Percentiles rank a stretch among this genome's conserved stretches.
Evolutionary conservation across 2,113 vertebrate genomes (phyloP).

Genomic region (Catagonus wagneri): DNA sequence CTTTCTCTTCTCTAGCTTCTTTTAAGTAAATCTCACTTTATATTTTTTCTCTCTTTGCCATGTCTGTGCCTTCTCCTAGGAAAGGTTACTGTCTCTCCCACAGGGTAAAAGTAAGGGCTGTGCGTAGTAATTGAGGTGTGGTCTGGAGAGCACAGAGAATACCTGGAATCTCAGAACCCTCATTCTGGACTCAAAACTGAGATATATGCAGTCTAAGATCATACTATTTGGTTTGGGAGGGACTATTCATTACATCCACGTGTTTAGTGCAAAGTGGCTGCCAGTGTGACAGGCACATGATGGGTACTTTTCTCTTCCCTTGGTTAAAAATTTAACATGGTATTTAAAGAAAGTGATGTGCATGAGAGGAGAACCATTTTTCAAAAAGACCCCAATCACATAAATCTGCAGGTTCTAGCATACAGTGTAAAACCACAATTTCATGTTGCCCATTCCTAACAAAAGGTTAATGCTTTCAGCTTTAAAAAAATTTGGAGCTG

Average conservation of each 20-base stretch:
- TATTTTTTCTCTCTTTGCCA: neutral
- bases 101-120: neutral
- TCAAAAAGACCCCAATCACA: constrained; percentile 24
- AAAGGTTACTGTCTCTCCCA: neutral
- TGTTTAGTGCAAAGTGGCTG: neutral
- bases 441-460: constrained; percentile 77
- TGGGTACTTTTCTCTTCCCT: neutral
- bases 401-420: neutral
- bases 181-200: neutral
- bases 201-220: neutral
- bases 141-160: neutral
- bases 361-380: constrained; percentile 55
- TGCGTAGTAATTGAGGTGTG: too few species aligned
- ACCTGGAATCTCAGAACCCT: accelerated
- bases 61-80: neutral
- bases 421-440: constrained; percentile 53
- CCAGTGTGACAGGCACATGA: neutral
- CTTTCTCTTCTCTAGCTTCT: neutral
- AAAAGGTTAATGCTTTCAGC: constrained; percentile 88
- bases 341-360: neutral
- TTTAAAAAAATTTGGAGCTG: constrained; percentile 87
- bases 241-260: neutral
- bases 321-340: neutral
- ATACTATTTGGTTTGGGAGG: neutral
- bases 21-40: neutral